Conservation (phyloP, 2,113 vertebrate genomes). For the Hoplias malabaricus region DNA sequence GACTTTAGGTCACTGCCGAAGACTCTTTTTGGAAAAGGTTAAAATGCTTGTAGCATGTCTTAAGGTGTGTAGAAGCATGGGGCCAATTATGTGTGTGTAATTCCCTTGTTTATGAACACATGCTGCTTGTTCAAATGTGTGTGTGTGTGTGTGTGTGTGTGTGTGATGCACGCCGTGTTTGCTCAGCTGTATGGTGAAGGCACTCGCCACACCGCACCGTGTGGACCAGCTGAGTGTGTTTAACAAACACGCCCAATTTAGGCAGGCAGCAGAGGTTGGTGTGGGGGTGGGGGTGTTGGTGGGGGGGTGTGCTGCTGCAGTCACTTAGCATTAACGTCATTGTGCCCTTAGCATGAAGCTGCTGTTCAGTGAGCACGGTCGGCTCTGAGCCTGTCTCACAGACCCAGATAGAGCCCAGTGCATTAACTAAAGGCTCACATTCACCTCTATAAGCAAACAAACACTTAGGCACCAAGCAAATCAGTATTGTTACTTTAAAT, state of each 20-base stretch:
- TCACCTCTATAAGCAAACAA: too few species aligned
- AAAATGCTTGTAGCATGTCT: neutral
- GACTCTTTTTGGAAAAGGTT: neutral
- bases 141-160: constrained; percentile 70
- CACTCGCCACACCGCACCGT: constrained; percentile 53
- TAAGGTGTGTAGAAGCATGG: neutral
- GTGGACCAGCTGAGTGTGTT: constrained; percentile 88
- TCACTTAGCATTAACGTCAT: constrained; percentile 94
- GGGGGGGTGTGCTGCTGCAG: constrained; percentile 74
- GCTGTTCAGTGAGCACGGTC: constrained; percentile 78
- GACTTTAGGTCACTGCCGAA: too few species aligned
- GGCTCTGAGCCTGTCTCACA: constrained; percentile 71
- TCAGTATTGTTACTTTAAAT: neutral
- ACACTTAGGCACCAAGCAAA: neutral
- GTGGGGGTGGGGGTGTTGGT: neutral
- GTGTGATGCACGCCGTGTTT: constrained; percentile 50
- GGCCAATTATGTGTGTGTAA: neutral
- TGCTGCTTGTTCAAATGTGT: neutral
- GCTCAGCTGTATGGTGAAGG: neutral
- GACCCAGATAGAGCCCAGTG: constrained; percentile 52
- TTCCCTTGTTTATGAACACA: constrained; percentile 1
- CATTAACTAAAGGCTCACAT: neutral
- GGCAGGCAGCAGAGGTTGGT: constrained; percentile 79
- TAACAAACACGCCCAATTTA: constrained; percentile 97
- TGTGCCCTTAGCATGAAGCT: constrained; percentile 78